Conservation (phyloP, 2,113 vertebrate species). For the Podarcis muralis region DNA sequence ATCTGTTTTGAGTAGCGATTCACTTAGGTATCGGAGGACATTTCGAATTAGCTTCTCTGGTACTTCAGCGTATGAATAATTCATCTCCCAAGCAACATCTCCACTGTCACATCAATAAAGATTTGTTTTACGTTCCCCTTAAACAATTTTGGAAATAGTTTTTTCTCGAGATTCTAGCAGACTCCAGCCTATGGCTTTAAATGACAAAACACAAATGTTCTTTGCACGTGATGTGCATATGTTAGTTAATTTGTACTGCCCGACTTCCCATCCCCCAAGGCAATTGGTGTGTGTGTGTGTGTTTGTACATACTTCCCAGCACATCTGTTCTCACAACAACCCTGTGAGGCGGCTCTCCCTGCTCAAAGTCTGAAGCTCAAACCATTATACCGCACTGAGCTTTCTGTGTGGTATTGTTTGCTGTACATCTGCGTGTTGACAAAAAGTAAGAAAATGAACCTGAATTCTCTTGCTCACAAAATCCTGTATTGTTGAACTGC, state of each 20-base stretch:
- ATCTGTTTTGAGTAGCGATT: slow-evolving; percentile 32
- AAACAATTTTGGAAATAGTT: slow-evolving; percentile 48
- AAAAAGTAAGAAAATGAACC: not conserved
- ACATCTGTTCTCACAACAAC: too few species aligned
- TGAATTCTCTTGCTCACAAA: slow-evolving; percentile 33
- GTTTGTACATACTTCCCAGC: not conserved
- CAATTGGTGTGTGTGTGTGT: too few species aligned
- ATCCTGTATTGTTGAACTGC: not conserved
- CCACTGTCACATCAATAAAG: slow-evolving; percentile 49
- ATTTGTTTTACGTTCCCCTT: slow-evolving; percentile 44
- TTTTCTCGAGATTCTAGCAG: not conserved
- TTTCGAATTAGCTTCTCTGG: slow-evolving; percentile 49
- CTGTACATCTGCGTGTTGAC: not conserved
- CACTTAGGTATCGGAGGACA: slow-evolving; percentile 22
- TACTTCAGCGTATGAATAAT: slow-evolving; percentile 52
- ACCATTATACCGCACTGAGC: too few species aligned
- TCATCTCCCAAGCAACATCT: slow-evolving; percentile 51
- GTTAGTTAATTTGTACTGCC: slow-evolving; percentile 24
- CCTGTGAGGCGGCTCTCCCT: not conserved
- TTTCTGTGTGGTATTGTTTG: not conserved
- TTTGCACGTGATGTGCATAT: not conserved
- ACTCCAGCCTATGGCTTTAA: slow-evolving; percentile 15
- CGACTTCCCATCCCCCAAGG: not conserved
- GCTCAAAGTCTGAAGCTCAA: too few species aligned
- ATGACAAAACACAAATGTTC: not conserved